Evolutionary conservation across 2,797 vertebrate species (phyloP), one percentile per base, ranked within the genome.

Genomic region (Halcyon chelicuti): DNA sequence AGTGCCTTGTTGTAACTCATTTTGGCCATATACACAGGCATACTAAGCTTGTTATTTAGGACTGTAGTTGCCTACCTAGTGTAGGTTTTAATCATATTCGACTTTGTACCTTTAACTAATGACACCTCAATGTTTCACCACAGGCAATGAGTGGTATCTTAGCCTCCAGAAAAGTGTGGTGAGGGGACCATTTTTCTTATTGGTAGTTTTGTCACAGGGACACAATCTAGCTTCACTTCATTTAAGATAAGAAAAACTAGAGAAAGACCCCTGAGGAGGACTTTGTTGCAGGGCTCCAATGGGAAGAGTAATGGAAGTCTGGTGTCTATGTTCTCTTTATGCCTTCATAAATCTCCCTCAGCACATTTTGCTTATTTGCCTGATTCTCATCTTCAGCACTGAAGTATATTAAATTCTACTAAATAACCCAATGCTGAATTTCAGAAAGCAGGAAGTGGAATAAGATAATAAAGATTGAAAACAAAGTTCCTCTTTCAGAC

Each of bases 401-500:
- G 28, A 77, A 73, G 4, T 74, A 51, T 68, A 49, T 86, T n/a
- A 78, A 90, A 86, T 21, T 46, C 29, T 37, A 80, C 40, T 22
- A 61, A 83, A 44, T 47, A 80, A 47, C 21, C 76, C 21, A 85
- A 49, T 13, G 22, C 26, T 80, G 29, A 72, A 70, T 91, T 94
- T 86, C 31, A 75, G 88, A 76, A 62, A 73, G 29, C 1, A 1
- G 31, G 13, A 20, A 62, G 19, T 29, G 18, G 55, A 95, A 90
- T 44, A n/a, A 60, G 31, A 66, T 78, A 92, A 62, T 75, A 80
- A 93, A 86, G 7, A 42, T 58, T 42, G 33, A 44, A 68, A 96
- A 96, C 92, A 96, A 93, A 96, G 80, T 95, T 93, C 3, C 13
- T 22, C 46, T 96, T 95, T 95, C 58, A 96, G 80, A 55, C 5